phyloP scores from a whole-genome alignment of 2,888 invertebrate species.

The Cantharis lateralis region DNA sequence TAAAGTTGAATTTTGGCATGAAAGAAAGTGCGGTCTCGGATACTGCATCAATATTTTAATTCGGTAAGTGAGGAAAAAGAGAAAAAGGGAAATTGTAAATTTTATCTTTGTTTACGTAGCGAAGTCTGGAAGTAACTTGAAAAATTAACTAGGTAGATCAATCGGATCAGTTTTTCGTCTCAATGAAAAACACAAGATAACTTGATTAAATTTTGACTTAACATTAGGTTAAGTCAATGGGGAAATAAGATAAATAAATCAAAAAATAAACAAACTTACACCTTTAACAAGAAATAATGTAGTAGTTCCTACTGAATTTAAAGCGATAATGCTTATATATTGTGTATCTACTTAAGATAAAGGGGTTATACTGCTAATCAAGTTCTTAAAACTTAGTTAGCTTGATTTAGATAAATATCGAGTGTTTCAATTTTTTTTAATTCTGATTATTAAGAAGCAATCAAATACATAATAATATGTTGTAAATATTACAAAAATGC shows the following conservation, averaged over 20 bases:
- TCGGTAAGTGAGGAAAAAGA: conserved; percentile 24
- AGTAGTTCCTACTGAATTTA: too few relatives aligned
- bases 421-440: too few relatives aligned
- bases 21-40: conserved; percentile 27
- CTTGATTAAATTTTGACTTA: too few relatives aligned
- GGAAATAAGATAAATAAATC: background rate
- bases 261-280: background rate
- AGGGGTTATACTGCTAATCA: too few relatives aligned
- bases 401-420: too few relatives aligned
- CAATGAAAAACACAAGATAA: background rate
- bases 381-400: too few relatives aligned
- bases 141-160: background rate
- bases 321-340: too few relatives aligned
- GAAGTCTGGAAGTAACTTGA: background rate
- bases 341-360: too few relatives aligned
- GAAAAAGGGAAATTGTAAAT: conserved; percentile 7
- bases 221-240: background rate
- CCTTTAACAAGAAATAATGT: background rate
- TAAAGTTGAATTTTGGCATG: conserved; percentile 23
- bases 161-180: background rate
- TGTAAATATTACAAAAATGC: background rate
- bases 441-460: too few relatives aligned
- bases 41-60: conserved; percentile 34
- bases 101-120: background rate
- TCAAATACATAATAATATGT: background rate